These are phyloP conservation scores for Solenopsis invicta DNA, from an alignment of 1,140 invertebrate species.

Conservation along the genomic window DNA sequence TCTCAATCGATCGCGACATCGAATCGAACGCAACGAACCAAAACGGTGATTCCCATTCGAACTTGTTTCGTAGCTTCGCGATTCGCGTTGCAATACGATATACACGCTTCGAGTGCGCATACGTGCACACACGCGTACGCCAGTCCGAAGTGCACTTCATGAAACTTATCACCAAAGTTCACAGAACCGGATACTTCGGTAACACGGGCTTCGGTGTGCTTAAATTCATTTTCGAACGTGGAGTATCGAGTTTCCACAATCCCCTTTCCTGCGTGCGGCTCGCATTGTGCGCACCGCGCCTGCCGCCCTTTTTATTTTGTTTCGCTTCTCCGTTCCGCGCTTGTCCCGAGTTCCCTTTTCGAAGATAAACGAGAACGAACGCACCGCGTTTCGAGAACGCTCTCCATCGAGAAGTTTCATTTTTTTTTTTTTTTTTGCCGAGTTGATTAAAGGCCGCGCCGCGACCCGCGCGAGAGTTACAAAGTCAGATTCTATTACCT, in stretches of 20 bases:
- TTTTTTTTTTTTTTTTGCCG: background rate
- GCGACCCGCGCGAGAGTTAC: constrained; percentile 42
- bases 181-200: constrained; percentile 62
- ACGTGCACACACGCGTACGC: constrained; percentile 30
- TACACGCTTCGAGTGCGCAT: constrained; percentile 44
- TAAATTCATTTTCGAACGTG: constrained; percentile 79
- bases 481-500: constrained; percentile 62
- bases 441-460: constrained; percentile 56
- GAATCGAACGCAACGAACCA: constrained; percentile 51
- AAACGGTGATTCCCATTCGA: constrained; percentile 52
- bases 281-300: constrained; percentile 32
- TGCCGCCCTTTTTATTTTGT: constrained; percentile 42
- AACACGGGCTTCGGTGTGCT: constrained; percentile 68
- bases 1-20: constrained; percentile 62
- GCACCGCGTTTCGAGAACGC: constrained; percentile 62
- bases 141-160: constrained; percentile 61
- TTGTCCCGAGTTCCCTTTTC: constrained; percentile 64
- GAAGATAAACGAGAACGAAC: constrained; percentile 71
- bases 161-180: constrained; percentile 81
- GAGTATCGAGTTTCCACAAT: constrained; percentile 69
- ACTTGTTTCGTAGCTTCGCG: constrained; percentile 37
- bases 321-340: constrained; percentile 58
- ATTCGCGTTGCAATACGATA: constrained; percentile 50
- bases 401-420: constrained; percentile 68
- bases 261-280: constrained; percentile 53